phyloP scores from a whole-genome alignment of 2,797 vertebrate species.

The Erpetoichthys calabaricus region DNA sequence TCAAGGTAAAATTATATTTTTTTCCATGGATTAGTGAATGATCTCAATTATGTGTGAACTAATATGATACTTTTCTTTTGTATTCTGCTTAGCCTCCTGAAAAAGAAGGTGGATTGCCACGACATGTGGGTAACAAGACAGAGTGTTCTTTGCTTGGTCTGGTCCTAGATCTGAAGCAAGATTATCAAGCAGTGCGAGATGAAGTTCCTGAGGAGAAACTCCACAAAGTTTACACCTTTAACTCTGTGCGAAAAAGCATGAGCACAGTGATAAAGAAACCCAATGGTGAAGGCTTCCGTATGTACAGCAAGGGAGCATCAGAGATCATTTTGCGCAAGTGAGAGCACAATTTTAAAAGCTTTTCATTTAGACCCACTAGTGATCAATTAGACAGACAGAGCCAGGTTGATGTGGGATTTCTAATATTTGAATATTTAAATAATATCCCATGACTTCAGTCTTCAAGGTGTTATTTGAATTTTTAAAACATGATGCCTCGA shows the following conservation, averaged over 20 bases:
- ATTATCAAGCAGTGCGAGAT: slow-evolving; percentile 79
- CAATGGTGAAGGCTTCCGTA: slow-evolving; percentile 59
- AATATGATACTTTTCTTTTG: background rate
- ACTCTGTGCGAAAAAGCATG: slow-evolving; percentile 93
- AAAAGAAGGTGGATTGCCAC: slow-evolving; percentile 83
- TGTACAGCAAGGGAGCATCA: slow-evolving; percentile 97
- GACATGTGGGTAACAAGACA: slow-evolving; percentile 94
- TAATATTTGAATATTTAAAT: too few relatives aligned
- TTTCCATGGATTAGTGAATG: background rate
- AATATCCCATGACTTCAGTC: too few relatives aligned
- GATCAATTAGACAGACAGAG: too few relatives aligned
- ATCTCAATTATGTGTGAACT: background rate
- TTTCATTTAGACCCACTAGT: background rate
- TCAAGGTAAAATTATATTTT: too few relatives aligned
- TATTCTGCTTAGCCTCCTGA: slow-evolving; percentile 63
- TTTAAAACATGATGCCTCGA: too few relatives aligned
- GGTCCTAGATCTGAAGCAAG: slow-evolving; percentile 75
- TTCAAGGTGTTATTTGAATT: too few relatives aligned
- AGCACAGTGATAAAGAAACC: slow-evolving; percentile 77
- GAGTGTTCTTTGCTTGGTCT: slow-evolving; percentile 84
- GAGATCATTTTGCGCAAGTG: slow-evolving; percentile 94
- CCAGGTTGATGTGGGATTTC: too few relatives aligned
- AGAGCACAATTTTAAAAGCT: slow-evolving; percentile 11
- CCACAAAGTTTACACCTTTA: slow-evolving; percentile 96
- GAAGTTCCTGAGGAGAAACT: slow-evolving; percentile 88